These are phyloP conservation scores for Melanotaenia trifasciata DNA, from an alignment of 2,797 vertebrate species.

Conservation along the genomic window DNA sequence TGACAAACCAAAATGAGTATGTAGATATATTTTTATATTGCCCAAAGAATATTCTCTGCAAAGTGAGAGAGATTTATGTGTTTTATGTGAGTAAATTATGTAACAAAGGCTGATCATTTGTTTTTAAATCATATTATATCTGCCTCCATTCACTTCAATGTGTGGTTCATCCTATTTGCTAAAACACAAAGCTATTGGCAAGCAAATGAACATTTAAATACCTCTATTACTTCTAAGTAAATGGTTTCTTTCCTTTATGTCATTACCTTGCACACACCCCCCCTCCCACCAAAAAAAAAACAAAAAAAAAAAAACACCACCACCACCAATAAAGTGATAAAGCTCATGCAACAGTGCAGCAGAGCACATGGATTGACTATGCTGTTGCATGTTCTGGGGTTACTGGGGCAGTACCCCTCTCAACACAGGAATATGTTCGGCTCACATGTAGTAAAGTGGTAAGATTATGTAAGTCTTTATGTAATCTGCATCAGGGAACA, in stretches of 20 bases:
- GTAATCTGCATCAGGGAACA: constrained; percentile 81
- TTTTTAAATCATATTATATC: constrained; percentile 40
- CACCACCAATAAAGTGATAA: constrained; percentile 45
- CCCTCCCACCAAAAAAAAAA: neutral
- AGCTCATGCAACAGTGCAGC: constrained; percentile 34
- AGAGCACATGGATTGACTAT: constrained; percentile 63
- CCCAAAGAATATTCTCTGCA: constrained; percentile 28
- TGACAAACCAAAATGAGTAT: constrained; percentile 13
- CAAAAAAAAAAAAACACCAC: too few species aligned
- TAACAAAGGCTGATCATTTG: constrained; percentile 59
- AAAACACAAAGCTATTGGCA: constrained; percentile 17
- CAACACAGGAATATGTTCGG: constrained; percentile 72
- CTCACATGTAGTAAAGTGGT: constrained; percentile 83
- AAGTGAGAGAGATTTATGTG: constrained; percentile 33
- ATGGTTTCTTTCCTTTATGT: constrained; percentile 22
- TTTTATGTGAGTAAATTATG: constrained; percentile 55
- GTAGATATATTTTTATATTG: constrained; percentile 21
- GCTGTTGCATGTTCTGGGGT: constrained; percentile 66
- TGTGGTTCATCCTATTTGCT: neutral
- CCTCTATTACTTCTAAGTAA: constrained; percentile 14
- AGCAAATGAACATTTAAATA: constrained; percentile 35
- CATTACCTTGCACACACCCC: constrained; percentile 37
- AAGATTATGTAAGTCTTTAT: constrained; percentile 88
- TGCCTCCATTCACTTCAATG: constrained; percentile 25
- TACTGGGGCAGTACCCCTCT: constrained; percentile 72